These are phyloP conservation scores for Camelus dromedarius DNA, from an alignment of 2,113 vertebrate species.

Conservation along the genomic window DNA sequence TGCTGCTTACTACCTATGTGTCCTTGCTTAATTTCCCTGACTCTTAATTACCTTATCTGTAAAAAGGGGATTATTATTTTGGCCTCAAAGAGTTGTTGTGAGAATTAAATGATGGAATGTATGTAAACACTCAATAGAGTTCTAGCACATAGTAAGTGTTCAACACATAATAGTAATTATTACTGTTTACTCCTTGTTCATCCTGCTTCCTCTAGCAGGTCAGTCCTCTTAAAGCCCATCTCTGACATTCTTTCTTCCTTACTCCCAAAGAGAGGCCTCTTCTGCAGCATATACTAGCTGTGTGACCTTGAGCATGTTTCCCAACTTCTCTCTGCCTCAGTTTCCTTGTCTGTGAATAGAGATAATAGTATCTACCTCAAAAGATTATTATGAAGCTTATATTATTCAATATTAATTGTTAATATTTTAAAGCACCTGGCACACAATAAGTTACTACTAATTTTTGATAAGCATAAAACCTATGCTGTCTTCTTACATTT, in stretches of 20 bases:
- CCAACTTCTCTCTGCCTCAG: not conserved
- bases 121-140: not conserved
- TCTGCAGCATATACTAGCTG: not conserved
- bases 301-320: not conserved
- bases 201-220: not conserved
- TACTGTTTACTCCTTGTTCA: not conserved
- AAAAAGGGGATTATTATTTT: not conserved
- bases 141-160: not conserved
- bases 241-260: not conserved
- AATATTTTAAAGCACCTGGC: conserved; percentile 15
- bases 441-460: not conserved
- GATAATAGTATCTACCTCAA: not conserved
- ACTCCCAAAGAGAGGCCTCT: not conserved
- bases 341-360: not conserved
- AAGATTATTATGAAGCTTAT: not conserved
- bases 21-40: not conserved
- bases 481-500: not conserved
- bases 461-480: conserved; percentile 40
- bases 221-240: not conserved
- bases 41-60: not conserved
- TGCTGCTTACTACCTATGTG: not conserved
- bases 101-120: conserved; percentile 42
- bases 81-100: not conserved
- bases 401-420: conserved; percentile 41
- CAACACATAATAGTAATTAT: not conserved